Conservation (phyloP, 2,797 vertebrate species). For the Anisognathus igniventris region DNA sequence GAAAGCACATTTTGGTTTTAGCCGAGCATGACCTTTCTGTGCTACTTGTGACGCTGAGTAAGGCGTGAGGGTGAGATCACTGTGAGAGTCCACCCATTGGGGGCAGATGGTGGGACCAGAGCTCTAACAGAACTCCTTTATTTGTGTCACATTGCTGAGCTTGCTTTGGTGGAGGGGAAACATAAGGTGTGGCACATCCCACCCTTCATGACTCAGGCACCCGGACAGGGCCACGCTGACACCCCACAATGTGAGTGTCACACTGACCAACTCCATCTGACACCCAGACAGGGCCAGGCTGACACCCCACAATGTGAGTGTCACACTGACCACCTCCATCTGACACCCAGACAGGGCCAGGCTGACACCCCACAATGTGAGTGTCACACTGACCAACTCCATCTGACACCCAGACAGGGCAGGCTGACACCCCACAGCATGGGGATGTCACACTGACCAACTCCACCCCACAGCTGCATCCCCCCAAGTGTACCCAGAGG, state of each 20-base stretch:
- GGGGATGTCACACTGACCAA: background rate
- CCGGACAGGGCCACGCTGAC: background rate
- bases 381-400: background rate
- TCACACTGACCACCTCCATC: background rate
- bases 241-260: background rate
- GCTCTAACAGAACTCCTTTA: background rate
- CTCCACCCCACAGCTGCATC: background rate
- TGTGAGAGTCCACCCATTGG: background rate
- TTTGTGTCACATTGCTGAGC: background rate
- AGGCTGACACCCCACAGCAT: accelerated
- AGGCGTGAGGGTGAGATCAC: background rate
- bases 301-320: background rate
- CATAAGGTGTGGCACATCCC: background rate
- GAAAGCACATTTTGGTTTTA: background rate
- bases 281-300: background rate
- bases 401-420: background rate
- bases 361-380: background rate
- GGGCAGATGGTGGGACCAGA: background rate
- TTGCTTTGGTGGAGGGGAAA: background rate
- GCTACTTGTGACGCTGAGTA: background rate
- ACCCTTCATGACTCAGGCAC: background rate
- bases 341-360: no score
- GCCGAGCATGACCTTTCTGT: background rate
- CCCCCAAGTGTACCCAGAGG: background rate
- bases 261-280: background rate